A percentile compares a stretch with the other conserved stretches of the same genome.
Evolutionary conservation across 2,797 vertebrate genomes (phyloP).

Genomic region (Haliaeetus vocifer): DNA sequence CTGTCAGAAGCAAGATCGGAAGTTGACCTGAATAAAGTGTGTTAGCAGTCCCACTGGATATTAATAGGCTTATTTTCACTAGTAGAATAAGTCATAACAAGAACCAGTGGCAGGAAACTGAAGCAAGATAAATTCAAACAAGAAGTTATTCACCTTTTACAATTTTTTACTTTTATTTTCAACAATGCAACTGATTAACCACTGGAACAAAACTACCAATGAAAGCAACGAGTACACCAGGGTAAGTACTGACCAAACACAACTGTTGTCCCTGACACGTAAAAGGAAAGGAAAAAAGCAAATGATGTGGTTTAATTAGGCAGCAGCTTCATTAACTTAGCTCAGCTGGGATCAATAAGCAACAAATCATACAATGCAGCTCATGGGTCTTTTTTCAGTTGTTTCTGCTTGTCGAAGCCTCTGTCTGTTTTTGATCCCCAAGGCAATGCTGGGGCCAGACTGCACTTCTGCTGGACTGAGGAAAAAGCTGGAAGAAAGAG

Average conservation of each 20-base stretch:
- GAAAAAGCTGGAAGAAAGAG: neutral
- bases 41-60: neutral
- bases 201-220: neutral
- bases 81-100: neutral
- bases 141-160: neutral
- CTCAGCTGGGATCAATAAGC: neutral
- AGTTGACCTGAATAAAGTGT: neutral
- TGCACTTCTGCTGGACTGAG: neutral
- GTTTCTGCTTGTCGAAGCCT: neutral
- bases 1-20: neutral
- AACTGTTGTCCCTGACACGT: neutral
- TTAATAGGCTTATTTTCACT: neutral
- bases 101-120: neutral
- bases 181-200: neutral
- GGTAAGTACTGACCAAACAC: neutral
- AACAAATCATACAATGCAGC: neutral
- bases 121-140: neutral
- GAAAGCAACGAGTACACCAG: neutral
- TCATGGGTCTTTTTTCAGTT: neutral
- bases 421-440: neutral
- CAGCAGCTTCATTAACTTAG: neutral
- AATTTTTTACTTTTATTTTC: neutral
- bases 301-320: neutral
- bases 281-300: neutral
- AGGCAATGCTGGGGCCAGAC: neutral